Conservation (phyloP, 2,113 vertebrate genomes). For the Lampris incognitus region DNA sequence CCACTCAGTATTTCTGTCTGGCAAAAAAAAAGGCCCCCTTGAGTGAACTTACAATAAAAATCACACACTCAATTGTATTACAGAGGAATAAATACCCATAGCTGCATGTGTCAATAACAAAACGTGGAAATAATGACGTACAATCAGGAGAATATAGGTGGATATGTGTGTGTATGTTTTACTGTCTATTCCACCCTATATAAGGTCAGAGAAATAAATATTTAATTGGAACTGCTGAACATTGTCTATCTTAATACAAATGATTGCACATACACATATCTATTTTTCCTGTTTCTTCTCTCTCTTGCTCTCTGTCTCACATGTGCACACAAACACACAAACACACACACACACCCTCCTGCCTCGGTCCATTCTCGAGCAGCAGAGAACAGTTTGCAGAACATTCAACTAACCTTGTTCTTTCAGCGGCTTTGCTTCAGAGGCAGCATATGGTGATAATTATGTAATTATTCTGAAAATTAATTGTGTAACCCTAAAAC, state of each 20-base stretch:
- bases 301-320: not conserved
- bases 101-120: not conserved
- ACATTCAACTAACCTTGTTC: too few relatives aligned
- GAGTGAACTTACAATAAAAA: not conserved
- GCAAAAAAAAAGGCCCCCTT: too few relatives aligned
- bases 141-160: not conserved
- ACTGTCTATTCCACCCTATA: not conserved
- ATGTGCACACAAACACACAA: not conserved
- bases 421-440: too few relatives aligned
- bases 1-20: too few relatives aligned
- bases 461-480: too few relatives aligned
- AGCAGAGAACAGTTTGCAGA: too few relatives aligned
- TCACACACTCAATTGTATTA: not conserved
- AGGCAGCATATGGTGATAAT: too few relatives aligned
- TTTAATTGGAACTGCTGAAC: slow-evolving; percentile 43
- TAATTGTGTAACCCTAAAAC: too few relatives aligned
- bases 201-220: slow-evolving; percentile 51
- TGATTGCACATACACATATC: slow-evolving; percentile 3
- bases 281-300: not conserved
- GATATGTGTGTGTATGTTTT: not conserved
- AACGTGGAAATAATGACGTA: not conserved
- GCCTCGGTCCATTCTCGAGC: too few relatives aligned
- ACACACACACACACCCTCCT: not conserved
- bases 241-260: slow-evolving; percentile 33
- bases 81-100: not conserved